Percentiles rank a stretch among this genome's conserved stretches.
These are phyloP conservation scores for Adelognathus sp. DNA, from an alignment of 2,888 invertebrate species.

Conservation along the genomic window DNA sequence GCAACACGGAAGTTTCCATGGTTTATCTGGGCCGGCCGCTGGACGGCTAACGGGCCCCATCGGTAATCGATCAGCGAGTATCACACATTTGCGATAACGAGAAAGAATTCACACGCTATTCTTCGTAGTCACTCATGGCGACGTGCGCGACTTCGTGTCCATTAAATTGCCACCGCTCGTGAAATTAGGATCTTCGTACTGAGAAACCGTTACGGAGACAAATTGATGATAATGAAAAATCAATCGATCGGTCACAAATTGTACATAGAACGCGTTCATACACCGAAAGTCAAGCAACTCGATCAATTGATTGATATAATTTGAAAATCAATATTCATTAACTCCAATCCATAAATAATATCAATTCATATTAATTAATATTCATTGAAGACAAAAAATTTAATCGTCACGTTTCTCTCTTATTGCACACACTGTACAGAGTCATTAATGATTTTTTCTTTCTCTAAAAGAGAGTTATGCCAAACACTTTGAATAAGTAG, in stretches of 20 bases:
- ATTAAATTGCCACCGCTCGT: constrained; percentile 60
- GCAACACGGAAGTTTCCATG: constrained; percentile 99
- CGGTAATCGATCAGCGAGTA: background rate
- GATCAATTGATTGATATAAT: too few species aligned
- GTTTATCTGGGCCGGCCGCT: constrained; percentile 98
- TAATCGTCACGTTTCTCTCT: constrained; percentile 6
- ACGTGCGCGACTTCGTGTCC: constrained; percentile 35
- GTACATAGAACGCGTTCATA: constrained; percentile 49
- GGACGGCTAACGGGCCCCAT: constrained; percentile 91
- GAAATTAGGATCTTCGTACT: constrained; percentile 65
- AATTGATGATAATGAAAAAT: constrained; percentile 16
- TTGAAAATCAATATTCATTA: too few species aligned
- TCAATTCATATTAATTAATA: too few species aligned
- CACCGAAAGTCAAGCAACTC: constrained; percentile 19
- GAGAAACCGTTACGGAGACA: constrained; percentile 19
- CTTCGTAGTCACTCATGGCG: constrained; percentile 36
- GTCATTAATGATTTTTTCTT: constrained; percentile 10
- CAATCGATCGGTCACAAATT: constrained; percentile 2
- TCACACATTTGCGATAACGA: constrained; percentile 5
- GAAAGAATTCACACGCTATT: constrained; percentile 33
- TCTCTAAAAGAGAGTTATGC: background rate
- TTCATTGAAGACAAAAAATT: background rate
- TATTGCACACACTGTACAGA: constrained; percentile 43
- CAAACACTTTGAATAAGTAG: background rate
- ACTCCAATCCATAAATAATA: too few species aligned